Percentiles rank a stretch among this genome's conserved stretches.
phyloP scores from a whole-genome alignment of 1,140 invertebrate genomes.

The Drosophila kikkawai region DNA sequence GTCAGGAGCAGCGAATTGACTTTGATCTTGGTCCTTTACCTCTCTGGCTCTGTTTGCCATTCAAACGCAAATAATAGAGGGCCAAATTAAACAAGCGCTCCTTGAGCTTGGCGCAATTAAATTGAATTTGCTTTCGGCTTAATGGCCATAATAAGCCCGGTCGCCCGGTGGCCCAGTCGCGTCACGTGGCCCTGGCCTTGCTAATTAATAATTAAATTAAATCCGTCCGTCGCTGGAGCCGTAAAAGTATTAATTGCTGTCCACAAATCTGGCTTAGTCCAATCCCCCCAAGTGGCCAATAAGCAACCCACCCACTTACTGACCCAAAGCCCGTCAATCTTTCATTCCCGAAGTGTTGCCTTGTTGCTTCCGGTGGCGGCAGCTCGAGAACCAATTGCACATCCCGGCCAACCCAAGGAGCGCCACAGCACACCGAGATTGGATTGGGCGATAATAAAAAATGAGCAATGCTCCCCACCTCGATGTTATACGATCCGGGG shows the following conservation, averaged over 20 bases:
- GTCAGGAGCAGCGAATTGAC: constrained; percentile 64
- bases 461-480: constrained; percentile 31
- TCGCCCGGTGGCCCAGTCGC: constrained; percentile 9
- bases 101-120: constrained; percentile 55
- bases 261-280: constrained; percentile 59
- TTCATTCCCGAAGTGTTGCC: constrained; percentile 68
- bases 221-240: constrained; percentile 47
- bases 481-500: constrained; percentile 40
- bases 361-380: constrained; percentile 62
- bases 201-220: constrained; percentile 82
- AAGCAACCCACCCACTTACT: constrained; percentile 8
- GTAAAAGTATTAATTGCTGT: constrained; percentile 78
- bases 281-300: constrained; percentile 46
- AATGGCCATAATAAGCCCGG: constrained; percentile 69
- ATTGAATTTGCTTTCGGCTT: constrained; percentile 69
- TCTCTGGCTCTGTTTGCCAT: constrained; percentile 57
- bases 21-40: constrained; percentile 68
- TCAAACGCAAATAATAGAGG: constrained; percentile 67
- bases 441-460: constrained; percentile 74
- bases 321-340: constrained; percentile 50
- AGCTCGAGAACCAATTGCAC: constrained; percentile 66
- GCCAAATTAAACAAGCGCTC: constrained; percentile 46
- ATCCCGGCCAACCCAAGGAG: constrained; percentile 11
- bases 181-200: constrained; percentile 10
- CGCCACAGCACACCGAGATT: constrained; percentile 49